Evolutionary conservation across 1,140 invertebrate species (phyloP).

Genomic region (Nasonia giraulti): DNA sequence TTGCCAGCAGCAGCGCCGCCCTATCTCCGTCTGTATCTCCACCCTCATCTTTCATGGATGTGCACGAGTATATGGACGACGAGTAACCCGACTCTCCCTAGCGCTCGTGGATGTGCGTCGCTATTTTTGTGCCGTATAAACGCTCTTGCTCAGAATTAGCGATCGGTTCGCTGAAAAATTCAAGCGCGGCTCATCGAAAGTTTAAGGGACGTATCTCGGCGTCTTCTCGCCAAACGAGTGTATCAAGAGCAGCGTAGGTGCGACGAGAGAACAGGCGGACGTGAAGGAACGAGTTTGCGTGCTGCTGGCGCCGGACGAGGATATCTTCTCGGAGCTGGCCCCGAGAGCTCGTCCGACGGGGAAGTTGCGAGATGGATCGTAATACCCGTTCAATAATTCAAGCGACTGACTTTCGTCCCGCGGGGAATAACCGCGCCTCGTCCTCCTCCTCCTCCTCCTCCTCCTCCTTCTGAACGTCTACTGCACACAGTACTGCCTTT

Average conservation of each 20-base stretch:
- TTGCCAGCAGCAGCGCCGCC: constrained; percentile 28
- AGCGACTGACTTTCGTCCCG: constrained; percentile 31
- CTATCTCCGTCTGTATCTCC: constrained; percentile 20
- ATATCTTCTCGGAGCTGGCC: neutral
- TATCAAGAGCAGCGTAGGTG: neutral
- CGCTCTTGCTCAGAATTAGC: neutral
- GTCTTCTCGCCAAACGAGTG: neutral
- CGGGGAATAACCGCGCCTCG: neutral
- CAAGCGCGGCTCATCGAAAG: neutral
- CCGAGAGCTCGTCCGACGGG: neutral
- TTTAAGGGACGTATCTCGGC: neutral
- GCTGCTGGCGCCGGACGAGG: neutral
- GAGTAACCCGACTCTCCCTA: neutral
- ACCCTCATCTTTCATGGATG: constrained; percentile 4
- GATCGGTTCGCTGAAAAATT: neutral
- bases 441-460: neutral
- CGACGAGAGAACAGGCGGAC: neutral
- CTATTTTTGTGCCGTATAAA: neutral
- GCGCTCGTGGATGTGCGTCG: too few species aligned
- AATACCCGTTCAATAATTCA: constrained; percentile 50
- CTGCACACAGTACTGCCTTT: neutral
- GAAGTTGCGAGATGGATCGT: constrained; percentile 33
- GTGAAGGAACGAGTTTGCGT: neutral
- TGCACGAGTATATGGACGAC: neutral
- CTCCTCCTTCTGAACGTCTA: neutral